phyloP scores from a whole-genome alignment of 92 coral and sea anemone genomes.

The Epizoanthus fatuus region DNA sequence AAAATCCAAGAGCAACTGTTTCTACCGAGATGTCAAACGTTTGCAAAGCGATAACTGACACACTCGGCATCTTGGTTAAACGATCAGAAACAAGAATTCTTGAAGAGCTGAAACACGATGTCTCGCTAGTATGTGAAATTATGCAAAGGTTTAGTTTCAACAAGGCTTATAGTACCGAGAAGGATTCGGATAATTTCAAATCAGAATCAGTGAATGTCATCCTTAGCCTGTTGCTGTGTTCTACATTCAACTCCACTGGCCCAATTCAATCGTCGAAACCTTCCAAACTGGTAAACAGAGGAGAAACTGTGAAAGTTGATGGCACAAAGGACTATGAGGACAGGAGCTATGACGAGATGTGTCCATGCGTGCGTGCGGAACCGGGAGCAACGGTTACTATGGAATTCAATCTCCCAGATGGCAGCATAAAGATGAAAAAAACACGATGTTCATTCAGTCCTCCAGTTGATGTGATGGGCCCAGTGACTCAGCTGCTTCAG shows the following conservation, averaged over 20 bases:
- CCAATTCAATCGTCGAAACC: neutral
- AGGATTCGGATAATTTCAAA: neutral
- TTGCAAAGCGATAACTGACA: neutral
- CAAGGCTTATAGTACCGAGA: no score
- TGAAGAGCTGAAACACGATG: neutral
- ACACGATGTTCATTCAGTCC: no score
- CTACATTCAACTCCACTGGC: neutral
- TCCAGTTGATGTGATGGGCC: neutral
- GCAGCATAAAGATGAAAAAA: neutral
- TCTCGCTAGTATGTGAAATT: neutral
- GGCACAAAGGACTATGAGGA: conserved; percentile 16
- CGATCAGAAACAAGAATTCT: conserved; percentile 20
- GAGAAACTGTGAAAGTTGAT: neutral
- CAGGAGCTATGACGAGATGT: no score
- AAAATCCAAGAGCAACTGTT: no score
- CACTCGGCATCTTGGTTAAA: neutral
- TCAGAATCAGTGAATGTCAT: conserved; percentile 5
- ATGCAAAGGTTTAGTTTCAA: neutral
- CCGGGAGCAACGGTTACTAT: conserved; percentile 18
- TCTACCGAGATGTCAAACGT: neutral
- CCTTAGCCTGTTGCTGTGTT: conserved; percentile 22
- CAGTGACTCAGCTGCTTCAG: conserved; percentile 57
- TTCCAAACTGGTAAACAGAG: conserved; percentile 5
- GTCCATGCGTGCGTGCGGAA: neutral
- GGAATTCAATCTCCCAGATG: conserved; percentile 40